A percentile compares a stretch with the other conserved stretches of the same genome.
Conservation (phyloP, 2,113 vertebrate species). For the Bucco capensis region DNA sequence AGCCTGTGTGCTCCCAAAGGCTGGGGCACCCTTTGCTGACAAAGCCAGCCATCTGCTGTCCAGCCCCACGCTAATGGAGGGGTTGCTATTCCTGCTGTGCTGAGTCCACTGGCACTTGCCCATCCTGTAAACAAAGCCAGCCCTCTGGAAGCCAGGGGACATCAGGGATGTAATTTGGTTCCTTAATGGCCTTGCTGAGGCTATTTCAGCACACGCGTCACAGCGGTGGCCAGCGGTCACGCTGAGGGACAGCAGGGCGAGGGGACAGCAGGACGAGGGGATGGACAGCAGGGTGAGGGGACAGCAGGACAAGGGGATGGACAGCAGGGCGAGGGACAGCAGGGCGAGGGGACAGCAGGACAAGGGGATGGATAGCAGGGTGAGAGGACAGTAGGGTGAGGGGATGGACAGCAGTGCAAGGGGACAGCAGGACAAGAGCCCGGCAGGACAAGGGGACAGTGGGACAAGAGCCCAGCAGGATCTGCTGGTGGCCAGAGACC, state of each 20-base stretch:
- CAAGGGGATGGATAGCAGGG: too few relatives aligned
- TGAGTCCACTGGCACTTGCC: slow-evolving; percentile 61
- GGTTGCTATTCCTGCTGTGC: slow-evolving; percentile 71
- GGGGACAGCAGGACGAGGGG: neutral
- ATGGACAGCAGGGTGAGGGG: too few relatives aligned
- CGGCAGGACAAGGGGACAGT: too few relatives aligned
- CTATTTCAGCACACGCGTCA: neutral
- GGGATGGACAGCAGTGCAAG: too few relatives aligned
- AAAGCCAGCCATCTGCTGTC: slow-evolving; percentile 48
- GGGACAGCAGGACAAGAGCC: too few relatives aligned
- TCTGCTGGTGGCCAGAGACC: neutral
- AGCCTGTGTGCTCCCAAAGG: neutral
- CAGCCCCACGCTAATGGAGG: slow-evolving; percentile 57
- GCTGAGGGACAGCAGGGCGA: rapidly evolving
- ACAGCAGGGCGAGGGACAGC: too few relatives aligned
- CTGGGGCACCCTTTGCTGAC: neutral
- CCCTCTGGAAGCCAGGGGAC: slow-evolving; percentile 65
- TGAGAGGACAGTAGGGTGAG: too few relatives aligned
- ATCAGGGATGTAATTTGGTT: slow-evolving; percentile 75
- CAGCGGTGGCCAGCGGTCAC: neutral
- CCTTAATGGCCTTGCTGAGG: slow-evolving; percentile 64
- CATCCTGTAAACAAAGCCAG: slow-evolving; percentile 71
- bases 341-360: too few relatives aligned
- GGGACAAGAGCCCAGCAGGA: neutral
- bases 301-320: too few relatives aligned